Conservation (phyloP, 2,113 vertebrate genomes). For the Bothrops jararaca region DNA sequence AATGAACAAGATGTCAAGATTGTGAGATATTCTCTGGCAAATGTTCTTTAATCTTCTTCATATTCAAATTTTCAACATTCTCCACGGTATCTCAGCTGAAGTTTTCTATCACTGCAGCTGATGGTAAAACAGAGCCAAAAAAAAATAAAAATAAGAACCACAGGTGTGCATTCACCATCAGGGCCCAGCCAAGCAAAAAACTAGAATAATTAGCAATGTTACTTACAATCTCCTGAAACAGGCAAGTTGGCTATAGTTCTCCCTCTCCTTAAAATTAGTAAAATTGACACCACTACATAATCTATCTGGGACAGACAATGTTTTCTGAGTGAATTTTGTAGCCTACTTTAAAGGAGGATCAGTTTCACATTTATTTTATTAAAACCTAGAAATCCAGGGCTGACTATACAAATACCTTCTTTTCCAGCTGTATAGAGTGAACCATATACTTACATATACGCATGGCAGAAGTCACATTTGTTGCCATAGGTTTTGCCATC, state of each 20-base stretch:
- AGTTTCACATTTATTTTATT: neutral
- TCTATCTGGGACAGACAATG: neutral
- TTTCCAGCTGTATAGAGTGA: neutral
- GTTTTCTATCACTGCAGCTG: neutral
- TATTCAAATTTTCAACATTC: accelerated
- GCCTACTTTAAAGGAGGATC: neutral
- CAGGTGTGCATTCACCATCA: neutral
- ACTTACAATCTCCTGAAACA: neutral
- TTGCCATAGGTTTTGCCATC: slow-evolving; percentile 63
- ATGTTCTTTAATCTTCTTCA: neutral
- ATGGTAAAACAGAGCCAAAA: neutral
- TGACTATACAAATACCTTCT: neutral
- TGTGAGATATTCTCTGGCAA: too few species aligned
- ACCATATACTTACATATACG: neutral
- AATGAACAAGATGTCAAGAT: neutral
- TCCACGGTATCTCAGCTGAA: neutral
- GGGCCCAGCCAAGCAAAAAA: neutral
- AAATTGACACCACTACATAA: neutral
- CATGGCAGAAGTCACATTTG: slow-evolving; percentile 44
- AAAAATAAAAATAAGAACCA: neutral
- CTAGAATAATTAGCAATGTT: too few species aligned
- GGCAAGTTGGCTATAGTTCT: neutral
- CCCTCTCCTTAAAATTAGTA: neutral
- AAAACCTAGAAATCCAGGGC: neutral
- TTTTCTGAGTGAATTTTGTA: neutral